Conservation (phyloP, 2,888 invertebrate species). For the Yponomeuta plumbellus region DNA sequence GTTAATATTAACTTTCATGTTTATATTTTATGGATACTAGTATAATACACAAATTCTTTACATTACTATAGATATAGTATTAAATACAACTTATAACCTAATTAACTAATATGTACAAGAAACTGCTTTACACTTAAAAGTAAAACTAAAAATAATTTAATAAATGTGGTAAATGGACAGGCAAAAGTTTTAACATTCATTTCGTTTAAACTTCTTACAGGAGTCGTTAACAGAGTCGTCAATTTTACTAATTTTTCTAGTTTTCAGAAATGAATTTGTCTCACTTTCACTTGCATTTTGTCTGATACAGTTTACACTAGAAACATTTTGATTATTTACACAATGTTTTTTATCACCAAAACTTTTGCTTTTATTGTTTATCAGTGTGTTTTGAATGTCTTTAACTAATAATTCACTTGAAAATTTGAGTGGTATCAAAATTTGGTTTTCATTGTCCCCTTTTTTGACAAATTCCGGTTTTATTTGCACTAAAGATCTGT, state of each 20-base stretch:
- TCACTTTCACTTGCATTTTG: constrained; percentile 65
- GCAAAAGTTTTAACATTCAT: constrained; percentile 61
- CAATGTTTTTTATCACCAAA: constrained; percentile 70
- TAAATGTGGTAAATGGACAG: constrained; percentile 54
- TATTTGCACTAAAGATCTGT: constrained; percentile 62
- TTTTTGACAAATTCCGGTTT: constrained; percentile 64
- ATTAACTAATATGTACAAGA: constrained; percentile 69
- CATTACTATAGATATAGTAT: constrained; percentile 70
- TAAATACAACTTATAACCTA: constrained; percentile 62
- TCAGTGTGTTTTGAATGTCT: constrained; percentile 70
- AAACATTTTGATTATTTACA: constrained; percentile 70
- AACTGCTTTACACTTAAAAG: constrained; percentile 56
- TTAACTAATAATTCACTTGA: constrained; percentile 66
- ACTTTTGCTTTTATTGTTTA: constrained; percentile 69
- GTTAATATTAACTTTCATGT: constrained; percentile 40
- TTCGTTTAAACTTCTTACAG: constrained; percentile 68
- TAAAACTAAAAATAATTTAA: constrained; percentile 65
- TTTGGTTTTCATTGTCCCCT: constrained; percentile 66
- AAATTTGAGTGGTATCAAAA: constrained; percentile 63
- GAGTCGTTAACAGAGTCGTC: constrained; percentile 63
- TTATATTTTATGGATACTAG: constrained; percentile 64
- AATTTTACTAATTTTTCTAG: constrained; percentile 60
- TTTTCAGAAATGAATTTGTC: constrained; percentile 58
- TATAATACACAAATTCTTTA: constrained; percentile 67
- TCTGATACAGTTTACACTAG: constrained; percentile 64